Evolutionary conservation across 1,140 invertebrate species (phyloP).

Genomic region (Drosophila lini): DNA sequence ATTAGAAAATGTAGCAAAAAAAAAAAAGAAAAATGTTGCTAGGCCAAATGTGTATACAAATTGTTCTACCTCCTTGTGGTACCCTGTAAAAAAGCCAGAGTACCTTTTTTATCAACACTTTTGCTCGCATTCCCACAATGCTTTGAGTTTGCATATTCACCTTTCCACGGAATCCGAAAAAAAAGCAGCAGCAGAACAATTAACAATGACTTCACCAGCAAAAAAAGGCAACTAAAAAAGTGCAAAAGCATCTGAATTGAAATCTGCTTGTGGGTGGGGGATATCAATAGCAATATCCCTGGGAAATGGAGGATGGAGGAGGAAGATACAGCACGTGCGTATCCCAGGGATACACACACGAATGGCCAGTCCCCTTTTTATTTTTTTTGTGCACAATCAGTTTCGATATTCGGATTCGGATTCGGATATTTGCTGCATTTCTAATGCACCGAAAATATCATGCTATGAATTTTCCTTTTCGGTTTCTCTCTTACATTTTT

Average conservation of each 20-base stretch:
- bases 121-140: not conserved
- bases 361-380: not conserved
- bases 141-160: not conserved
- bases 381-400: constrained; percentile 2
- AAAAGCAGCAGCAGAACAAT: constrained; percentile 4
- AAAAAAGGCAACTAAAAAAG: constrained; percentile 10
- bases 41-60: no score
- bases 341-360: constrained; percentile 10
- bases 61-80: not conserved
- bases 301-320: not conserved
- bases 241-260: constrained; percentile 1
- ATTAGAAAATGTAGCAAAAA: no score
- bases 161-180: not conserved
- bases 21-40: no score
- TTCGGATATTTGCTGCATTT: constrained; percentile 16
- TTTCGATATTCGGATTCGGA: constrained; percentile 7
- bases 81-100: no score
- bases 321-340: constrained; percentile 5
- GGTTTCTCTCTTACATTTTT: not conserved
- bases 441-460: constrained; percentile 10
- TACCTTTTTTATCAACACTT: not conserved
- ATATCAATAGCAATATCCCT: constrained; percentile 7
- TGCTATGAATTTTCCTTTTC: constrained; percentile 14
- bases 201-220: constrained; percentile 6
- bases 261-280: not conserved